Evolutionary conservation across 2,888 invertebrate genomes (phyloP), one percentile per base, ranked within the genome.

Genomic region (Hartigia nigra): DNA sequence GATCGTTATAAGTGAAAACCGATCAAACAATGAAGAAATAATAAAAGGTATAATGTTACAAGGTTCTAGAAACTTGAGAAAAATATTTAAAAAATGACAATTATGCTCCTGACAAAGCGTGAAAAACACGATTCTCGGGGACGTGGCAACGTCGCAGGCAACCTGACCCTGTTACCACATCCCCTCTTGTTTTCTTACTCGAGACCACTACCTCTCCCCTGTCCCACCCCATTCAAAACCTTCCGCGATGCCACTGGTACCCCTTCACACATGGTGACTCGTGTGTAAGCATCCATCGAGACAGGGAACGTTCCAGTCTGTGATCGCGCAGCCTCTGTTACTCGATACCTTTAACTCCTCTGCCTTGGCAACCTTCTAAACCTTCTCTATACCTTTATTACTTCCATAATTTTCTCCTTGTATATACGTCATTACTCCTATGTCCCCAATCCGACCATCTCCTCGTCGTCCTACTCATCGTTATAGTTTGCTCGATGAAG

Each of bases 151-250:
- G 77, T 76, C 69, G 77, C 39, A 31, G 69, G 69, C 74, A 76
- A 79, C 79, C 79, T 74, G 79, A 81, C 75, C 75, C 77, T 80
- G 77, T 75, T 76, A 76, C 80, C 77, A 81, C 74, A 77, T 77
- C 74, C 77, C 77, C 74, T 70, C 70, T 70, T 37, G 31, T 31
- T 74, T 34, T 37, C 77, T 77, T 76, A 34, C 75, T 74, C 32
- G 75, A 14, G 9, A 36, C 31, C 34, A 23, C 36, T 35, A 2
- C 74, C 32, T 34, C 14, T 69, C 74, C 31, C 35, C 35, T 37
- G 55, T n/a, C 23, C 14, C 39, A 5, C 39, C 39, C 39, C 39
- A 9, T 9, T 23, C 39, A 9, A 23, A 55, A 55, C 23, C 39
- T 23, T 9, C 39, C 39, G 9, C 39, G 39, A 55, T 55, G 23